Percentiles rank a stretch among this genome's conserved stretches.
phyloP scores from a whole-genome alignment of 2,113 vertebrate genomes.

The Cebidichthys violaceus region DNA sequence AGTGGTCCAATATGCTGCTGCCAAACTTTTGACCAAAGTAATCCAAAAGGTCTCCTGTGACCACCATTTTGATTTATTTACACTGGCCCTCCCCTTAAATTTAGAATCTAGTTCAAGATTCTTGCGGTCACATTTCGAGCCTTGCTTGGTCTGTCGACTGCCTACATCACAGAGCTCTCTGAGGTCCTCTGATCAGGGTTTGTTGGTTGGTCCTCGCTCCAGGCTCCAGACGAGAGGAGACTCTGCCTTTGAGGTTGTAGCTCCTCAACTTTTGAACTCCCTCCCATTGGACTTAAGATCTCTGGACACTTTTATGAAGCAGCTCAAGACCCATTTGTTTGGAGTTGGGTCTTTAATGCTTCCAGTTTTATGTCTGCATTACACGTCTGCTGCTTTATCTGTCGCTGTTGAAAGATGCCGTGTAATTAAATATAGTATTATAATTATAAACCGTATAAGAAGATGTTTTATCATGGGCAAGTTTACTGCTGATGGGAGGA shows the following conservation, averaged over 20 bases:
- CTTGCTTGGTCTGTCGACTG: not conserved
- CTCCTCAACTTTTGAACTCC: not conserved
- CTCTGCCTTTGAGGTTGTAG: not conserved
- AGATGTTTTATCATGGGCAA: conserved; percentile 8
- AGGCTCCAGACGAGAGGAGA: not conserved
- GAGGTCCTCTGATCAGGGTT: not conserved
- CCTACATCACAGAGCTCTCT: not conserved
- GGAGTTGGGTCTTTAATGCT: not conserved
- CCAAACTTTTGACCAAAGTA: not conserved
- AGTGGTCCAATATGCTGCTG: not conserved
- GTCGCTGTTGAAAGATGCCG: not conserved
- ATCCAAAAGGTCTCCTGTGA: not conserved
- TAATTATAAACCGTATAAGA: not conserved
- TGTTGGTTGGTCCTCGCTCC: not conserved
- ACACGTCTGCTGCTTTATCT: not conserved
- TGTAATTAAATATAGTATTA: not conserved
- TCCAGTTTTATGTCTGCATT: not conserved
- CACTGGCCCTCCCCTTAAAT: not conserved
- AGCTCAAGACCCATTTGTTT: not conserved
- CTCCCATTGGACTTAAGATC: too few relatives aligned
- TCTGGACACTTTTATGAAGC: not conserved
- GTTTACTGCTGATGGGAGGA: conserved; percentile 19
- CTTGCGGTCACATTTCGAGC: not conserved
- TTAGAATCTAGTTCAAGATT: not conserved
- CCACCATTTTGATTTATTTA: not conserved